A percentile compares a stretch with the other conserved stretches of the same genome.
Conservation (phyloP, 2,888 invertebrate species). For the Thumatha senex region DNA sequence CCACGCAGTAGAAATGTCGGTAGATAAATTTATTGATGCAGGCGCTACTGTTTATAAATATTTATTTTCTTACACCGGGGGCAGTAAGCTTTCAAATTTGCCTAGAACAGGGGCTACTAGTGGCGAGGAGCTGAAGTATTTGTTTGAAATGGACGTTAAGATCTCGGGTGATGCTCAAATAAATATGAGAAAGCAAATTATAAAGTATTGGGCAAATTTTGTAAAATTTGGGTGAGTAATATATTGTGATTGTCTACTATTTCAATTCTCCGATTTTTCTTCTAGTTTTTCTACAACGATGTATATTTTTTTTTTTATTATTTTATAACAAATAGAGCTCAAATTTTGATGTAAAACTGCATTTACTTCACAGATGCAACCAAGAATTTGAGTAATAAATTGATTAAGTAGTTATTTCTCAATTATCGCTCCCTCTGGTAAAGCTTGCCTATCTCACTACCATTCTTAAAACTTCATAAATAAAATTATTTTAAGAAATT, state of each 20-base stretch:
- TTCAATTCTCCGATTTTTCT: too few species aligned
- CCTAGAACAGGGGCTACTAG: slow-evolving; percentile 44
- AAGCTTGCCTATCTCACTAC: too few species aligned
- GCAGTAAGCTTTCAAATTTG: slow-evolving; percentile 36
- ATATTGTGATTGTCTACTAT: neutral
- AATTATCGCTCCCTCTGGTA: too few species aligned
- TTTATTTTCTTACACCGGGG: slow-evolving; percentile 45
- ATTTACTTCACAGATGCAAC: too few species aligned
- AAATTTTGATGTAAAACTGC: too few species aligned
- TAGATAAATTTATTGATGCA: slow-evolving; percentile 41
- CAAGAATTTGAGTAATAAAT: too few species aligned
- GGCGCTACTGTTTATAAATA: slow-evolving; percentile 44
- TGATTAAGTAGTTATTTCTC: too few species aligned
- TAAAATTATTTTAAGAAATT: neutral
- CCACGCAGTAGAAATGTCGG: slow-evolving; percentile 44
- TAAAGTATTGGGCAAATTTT: slow-evolving; percentile 55
- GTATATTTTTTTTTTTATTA: too few species aligned
- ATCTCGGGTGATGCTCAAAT: slow-evolving; percentile 39
- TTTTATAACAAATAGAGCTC: too few species aligned
- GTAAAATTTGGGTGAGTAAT: slow-evolving; percentile 51
- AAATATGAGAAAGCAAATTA: slow-evolving; percentile 48
- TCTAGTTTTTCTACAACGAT: too few species aligned
- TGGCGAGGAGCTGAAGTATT: slow-evolving; percentile 48
- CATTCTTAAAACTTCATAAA: neutral
- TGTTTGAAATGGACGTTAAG: slow-evolving; percentile 34